phyloP scores from a whole-genome alignment of 2,797 vertebrate species.

The Syncerus caffer region DNA sequence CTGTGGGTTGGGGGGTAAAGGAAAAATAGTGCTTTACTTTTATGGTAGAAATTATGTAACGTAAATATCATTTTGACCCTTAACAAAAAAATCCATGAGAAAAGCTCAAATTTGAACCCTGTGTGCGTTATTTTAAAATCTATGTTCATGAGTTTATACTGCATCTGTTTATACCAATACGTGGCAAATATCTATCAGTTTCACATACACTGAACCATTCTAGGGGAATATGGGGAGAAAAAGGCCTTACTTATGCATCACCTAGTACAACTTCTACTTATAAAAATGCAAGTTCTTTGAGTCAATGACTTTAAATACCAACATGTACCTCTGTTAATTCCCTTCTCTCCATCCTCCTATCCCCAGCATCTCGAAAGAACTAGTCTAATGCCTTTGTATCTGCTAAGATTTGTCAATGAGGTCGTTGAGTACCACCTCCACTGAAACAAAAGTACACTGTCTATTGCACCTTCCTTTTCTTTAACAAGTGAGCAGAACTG shows the following conservation, averaged over 20 bases:
- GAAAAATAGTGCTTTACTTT: slow-evolving; percentile 74
- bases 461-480: slow-evolving; percentile 59
- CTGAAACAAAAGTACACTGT: slow-evolving; percentile 74
- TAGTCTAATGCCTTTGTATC: slow-evolving; percentile 73
- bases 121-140: slow-evolving; percentile 34
- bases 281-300: slow-evolving; percentile 76
- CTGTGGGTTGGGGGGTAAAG: background rate
- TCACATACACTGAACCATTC: slow-evolving; percentile 78
- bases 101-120: slow-evolving; percentile 77
- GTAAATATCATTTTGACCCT: slow-evolving; percentile 79
- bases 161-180: slow-evolving; percentile 48
- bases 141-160: slow-evolving; percentile 37
- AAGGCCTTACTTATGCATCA: slow-evolving; percentile 73
- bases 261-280: slow-evolving; percentile 74
- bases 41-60: slow-evolving; percentile 82
- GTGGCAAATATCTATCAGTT: slow-evolving; percentile 38
- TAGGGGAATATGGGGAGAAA: slow-evolving; percentile 64
- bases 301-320: slow-evolving; percentile 81
- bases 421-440: slow-evolving; percentile 80
- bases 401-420: slow-evolving; percentile 69
- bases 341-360: slow-evolving; percentile 52
- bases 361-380: slow-evolving; percentile 59
- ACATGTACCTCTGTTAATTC: slow-evolving; percentile 71
- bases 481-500: slow-evolving; percentile 74
- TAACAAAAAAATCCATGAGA: slow-evolving; percentile 73